These are phyloP conservation scores for Gortyna flavago DNA, from an alignment of 2,888 invertebrate genomes.

Conservation along the genomic window DNA sequence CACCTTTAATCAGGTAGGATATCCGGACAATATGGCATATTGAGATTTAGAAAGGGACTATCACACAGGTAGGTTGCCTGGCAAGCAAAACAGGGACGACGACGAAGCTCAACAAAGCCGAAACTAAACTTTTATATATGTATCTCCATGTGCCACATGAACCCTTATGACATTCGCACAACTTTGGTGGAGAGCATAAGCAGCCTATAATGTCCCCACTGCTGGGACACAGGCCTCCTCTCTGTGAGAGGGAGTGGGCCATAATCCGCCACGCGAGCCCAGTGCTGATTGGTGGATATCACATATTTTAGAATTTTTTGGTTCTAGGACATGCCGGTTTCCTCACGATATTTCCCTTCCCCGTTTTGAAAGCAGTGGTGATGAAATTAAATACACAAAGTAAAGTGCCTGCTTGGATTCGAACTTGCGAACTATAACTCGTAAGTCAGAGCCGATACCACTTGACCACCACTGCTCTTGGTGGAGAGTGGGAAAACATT, in stretches of 20 bases:
- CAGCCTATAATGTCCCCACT: background rate
- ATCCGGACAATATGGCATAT: background rate
- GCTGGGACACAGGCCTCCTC: background rate
- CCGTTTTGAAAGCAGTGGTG: background rate
- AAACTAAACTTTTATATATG: background rate
- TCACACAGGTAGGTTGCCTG: background rate
- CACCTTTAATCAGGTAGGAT: conserved; percentile 95
- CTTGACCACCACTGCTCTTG: no score
- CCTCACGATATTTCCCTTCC: background rate
- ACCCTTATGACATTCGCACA: background rate
- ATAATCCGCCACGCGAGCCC: background rate
- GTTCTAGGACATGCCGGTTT: background rate
- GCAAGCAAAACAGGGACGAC: background rate
- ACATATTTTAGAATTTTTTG: background rate
- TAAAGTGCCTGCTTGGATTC: background rate
- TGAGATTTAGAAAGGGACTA: no score
- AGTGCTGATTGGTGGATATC: background rate
- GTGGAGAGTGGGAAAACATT: background rate
- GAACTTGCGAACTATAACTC: background rate
- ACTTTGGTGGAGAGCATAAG: background rate
- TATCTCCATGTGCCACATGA: background rate
- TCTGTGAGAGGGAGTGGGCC: background rate
- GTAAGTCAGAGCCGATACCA: background rate
- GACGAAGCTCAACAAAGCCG: background rate
- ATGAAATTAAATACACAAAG: background rate